Percentiles rank a stretch among this genome's conserved stretches.
Conservation (phyloP, 1,140 invertebrate species). For the Caenorhabditis elegans region WBcel235 BX284602.5:4608001-4608500, state of each 20-base stretch:
- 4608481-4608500: too few relatives aligned
- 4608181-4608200: not conserved
- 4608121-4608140: not conserved
- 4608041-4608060: too few relatives aligned
- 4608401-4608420: not conserved
- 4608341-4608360: not conserved
- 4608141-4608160: too few relatives aligned
- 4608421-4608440: constrained; percentile 4
- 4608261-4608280: too few relatives aligned
- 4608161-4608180: not conserved
- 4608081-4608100: too few relatives aligned
- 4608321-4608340: not conserved
- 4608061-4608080: too few relatives aligned
- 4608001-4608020: too few relatives aligned
- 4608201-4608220: constrained; percentile 10
- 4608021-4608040: too few relatives aligned
- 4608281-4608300: not conserved
- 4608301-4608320: not conserved
- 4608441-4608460: not conserved
- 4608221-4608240: not conserved
- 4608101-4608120: not conserved
- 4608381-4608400: not conserved
- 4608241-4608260: not conserved
- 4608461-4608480: not conserved
- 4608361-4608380: not conserved